Conservation (phyloP, 2,797 vertebrate genomes). For the Xenentodon cancila region DNA sequence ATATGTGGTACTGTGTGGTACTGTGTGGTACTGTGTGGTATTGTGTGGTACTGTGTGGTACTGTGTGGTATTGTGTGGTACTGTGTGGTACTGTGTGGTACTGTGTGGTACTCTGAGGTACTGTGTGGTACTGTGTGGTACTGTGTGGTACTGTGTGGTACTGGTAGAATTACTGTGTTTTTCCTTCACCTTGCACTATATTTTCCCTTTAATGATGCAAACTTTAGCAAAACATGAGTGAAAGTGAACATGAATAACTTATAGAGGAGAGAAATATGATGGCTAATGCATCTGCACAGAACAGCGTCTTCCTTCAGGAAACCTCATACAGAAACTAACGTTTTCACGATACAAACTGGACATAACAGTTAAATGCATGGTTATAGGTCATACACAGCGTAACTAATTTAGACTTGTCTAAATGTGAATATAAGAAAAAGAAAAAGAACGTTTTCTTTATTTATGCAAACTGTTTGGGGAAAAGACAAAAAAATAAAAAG, state of each 20-base stretch:
- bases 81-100: no score
- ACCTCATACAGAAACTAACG: conserved; percentile 1
- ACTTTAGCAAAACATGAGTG: conserved; percentile 34
- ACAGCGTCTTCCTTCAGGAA: neutral
- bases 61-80: no score
- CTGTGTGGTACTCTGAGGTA: no score
- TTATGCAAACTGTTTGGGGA: conserved; percentile 12
- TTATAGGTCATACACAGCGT: neutral
- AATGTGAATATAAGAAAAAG: neutral
- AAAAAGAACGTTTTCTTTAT: neutral
- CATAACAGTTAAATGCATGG: neutral
- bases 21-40: no score
- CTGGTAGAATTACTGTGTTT: neutral
- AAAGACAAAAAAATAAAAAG: conserved; percentile 12
- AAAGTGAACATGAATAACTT: conserved; percentile 47
- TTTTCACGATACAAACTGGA: neutral
- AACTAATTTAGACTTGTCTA: neutral
- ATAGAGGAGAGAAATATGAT: conserved; percentile 7
- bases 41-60: no score
- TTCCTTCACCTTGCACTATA: conserved; percentile 32
- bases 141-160: no score
- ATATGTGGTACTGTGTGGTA: no score
- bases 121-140: no score
- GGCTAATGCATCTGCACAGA: conserved; percentile 9
- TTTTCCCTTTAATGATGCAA: conserved; percentile 48